A percentile compares a stretch with the other conserved stretches of the same genome.
Evolutionary conservation across 2,888 invertebrate genomes (phyloP).

Genomic region (Tachystola acroxantha): DNA sequence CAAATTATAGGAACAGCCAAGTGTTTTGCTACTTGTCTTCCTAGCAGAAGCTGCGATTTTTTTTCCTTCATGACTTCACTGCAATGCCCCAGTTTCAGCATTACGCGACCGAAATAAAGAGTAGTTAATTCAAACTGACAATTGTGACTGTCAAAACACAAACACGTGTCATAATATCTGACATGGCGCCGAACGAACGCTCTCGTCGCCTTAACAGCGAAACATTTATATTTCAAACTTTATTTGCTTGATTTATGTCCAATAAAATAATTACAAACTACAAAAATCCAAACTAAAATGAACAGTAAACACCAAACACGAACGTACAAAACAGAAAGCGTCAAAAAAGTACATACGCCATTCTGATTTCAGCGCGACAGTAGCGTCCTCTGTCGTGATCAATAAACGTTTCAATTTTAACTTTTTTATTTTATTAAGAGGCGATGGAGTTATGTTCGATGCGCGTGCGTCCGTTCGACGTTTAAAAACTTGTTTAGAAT

Average conservation of each 20-base stretch:
- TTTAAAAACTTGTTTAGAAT: conserved; percentile 21
- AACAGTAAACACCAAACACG: too few species aligned
- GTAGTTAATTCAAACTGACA: background rate
- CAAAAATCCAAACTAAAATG: background rate
- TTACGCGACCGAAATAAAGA: too few species aligned
- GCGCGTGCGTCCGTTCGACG: conserved; percentile 18
- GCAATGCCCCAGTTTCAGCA: too few species aligned
- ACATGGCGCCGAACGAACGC: conserved; percentile 22
- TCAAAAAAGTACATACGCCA: background rate
- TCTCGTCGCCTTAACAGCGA: conserved; percentile 13
- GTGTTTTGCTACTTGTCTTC: too few species aligned
- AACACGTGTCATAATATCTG: conserved; percentile 26
- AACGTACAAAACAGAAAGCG: background rate
- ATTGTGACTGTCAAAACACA: conserved; percentile 18
- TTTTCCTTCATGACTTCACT: too few species aligned
- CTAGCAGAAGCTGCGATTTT: too few species aligned
- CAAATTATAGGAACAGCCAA: too few species aligned
- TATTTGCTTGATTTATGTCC: background rate
- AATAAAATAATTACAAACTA: background rate
- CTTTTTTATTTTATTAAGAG: conserved; percentile 3
- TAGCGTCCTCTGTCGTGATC: conserved; percentile 46
- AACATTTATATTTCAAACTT: background rate
- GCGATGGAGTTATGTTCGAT: conserved; percentile 15
- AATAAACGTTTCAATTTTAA: conserved; percentile 33
- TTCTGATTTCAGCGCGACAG: conserved; percentile 11